Base-by-base conservation (phyloP, 2,797 vertebrate genomes). In the Tauraco hartlaubi region DNA sequence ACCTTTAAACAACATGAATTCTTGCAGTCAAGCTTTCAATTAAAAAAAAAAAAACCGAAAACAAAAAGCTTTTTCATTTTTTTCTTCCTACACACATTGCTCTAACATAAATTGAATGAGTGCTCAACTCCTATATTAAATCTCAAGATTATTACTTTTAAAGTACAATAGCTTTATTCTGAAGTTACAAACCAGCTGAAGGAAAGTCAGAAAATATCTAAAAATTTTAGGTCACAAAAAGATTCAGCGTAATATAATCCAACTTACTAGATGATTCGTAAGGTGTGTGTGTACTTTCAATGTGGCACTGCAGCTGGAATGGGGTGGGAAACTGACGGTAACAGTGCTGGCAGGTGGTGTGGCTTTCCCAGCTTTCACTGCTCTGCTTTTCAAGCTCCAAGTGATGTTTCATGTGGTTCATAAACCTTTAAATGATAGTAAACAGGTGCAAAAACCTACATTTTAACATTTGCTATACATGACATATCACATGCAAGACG, bases 361-460 rank as follows among this genome's bases (percentile, higher is more conserved):
- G 99, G 98, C 99, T 99, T 96, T 99, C 99, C 99, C 99, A 99
- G 35, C 99, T 99, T 97, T 99, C 99, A 31, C 98, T 99, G 98
- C 99, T 99, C 97, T 99, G 99, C 96, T 99, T 99, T 94, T 99
- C 99, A 76, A 99, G 98, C 97, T 99, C 99, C 97, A 99, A 97
- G 96, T 99, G 99, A 96, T 99, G 99, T 80, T 99, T 99, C 99
- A 99, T 99, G 96, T 99, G 99, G 98, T 99, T 99, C 99, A 99
- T 99, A 96, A 99, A 99, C 98, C 99, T 99, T 98, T 20, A 90
- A 91, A 81, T 43, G 43, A 96, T 7, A 95, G 64, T 21, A 35
- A 94, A 93, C 72, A 97, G 77, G 81, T 92, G 81, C 51, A 96
- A 93, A 89, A 66, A 25, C 5, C 17, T 46, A 44, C 49, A 85